phyloP scores from a whole-genome alignment of 2,113 vertebrate species.

The Stictonetta naevosa region DNA sequence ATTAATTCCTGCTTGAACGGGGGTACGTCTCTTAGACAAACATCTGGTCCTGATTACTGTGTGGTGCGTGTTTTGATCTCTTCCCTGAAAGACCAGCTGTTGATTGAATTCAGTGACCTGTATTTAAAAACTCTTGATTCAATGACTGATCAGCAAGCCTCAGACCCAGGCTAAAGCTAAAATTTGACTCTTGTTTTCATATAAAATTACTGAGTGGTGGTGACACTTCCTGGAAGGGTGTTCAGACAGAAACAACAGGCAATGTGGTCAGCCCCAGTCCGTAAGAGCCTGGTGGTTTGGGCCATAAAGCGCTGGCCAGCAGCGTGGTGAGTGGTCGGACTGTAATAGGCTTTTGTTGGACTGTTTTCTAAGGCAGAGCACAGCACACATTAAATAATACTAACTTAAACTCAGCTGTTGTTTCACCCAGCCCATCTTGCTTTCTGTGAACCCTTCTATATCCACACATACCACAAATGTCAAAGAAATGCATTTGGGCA shows the following conservation, averaged over 20 bases:
- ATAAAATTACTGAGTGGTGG: not conserved
- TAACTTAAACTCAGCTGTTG: not conserved
- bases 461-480: not conserved
- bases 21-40: slow-evolving; percentile 21
- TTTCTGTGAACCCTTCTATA: not conserved
- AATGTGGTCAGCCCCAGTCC: not conserved
- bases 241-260: not conserved
- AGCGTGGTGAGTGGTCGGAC: not conserved
- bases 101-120: slow-evolving; percentile 23
- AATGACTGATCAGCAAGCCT: not conserved
- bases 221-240: not conserved
- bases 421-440: not conserved
- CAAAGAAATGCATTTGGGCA: not conserved
- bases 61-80: not conserved
- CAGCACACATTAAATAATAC: not conserved
- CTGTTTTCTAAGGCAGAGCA: not conserved
- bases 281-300: not conserved
- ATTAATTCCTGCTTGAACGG: slow-evolving; percentile 59
- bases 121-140: not conserved
- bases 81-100: slow-evolving; percentile 30
- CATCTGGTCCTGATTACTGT: slow-evolving; percentile 54
- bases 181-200: not conserved
- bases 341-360: not conserved
- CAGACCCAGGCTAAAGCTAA: not conserved
- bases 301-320: not conserved